Evolutionary conservation across 2,797 vertebrate genomes (phyloP).

Genomic region (Synanceia verrucosa): DNA sequence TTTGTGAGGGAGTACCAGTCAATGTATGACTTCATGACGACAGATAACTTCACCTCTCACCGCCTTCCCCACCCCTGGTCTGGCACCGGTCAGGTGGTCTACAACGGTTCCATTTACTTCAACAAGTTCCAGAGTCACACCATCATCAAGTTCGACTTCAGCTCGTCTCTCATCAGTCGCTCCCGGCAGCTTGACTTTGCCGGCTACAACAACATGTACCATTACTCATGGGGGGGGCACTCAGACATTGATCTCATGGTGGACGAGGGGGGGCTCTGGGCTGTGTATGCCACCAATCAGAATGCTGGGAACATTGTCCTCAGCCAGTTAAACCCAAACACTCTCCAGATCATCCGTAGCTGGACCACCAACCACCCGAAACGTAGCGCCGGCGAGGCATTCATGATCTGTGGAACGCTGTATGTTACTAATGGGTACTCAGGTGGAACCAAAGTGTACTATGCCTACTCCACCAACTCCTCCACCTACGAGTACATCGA

Average conservation of each 20-base stretch:
- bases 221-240: conserved; percentile 97
- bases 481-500: conserved; percentile 98
- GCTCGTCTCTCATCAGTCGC: conserved; percentile 90
- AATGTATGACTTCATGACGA: conserved; percentile 92
- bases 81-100: conserved; percentile 95
- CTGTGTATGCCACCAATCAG: conserved; percentile 95
- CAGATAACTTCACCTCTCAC: conserved; percentile 96
- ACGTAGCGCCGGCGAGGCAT: conserved; percentile 93
- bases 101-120: conserved; percentile 97
- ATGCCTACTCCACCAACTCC: conserved; percentile 94
- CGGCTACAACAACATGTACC: conserved; percentile 97
- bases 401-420: conserved; percentile 96
- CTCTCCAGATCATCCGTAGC: conserved; percentile 90
- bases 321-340: conserved; percentile 92
- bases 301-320: conserved; percentile 96
- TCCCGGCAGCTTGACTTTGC: conserved; percentile 93
- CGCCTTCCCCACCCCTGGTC: conserved; percentile 97
- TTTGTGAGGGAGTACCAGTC: conserved; percentile 95
- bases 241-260: conserved; percentile 99
- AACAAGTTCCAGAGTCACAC: conserved; percentile 99
- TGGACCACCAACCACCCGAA: conserved; percentile 97
- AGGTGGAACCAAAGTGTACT: conserved; percentile 96
- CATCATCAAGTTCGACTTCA: conserved; percentile 94
- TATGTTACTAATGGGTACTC: conserved; percentile 98
- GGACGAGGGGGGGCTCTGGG: conserved; percentile 95